Evolutionary conservation across 1,140 invertebrate genomes (phyloP), one percentile per base, ranked within the genome.

Genomic region (Leguminivora glycinivorella): DNA sequence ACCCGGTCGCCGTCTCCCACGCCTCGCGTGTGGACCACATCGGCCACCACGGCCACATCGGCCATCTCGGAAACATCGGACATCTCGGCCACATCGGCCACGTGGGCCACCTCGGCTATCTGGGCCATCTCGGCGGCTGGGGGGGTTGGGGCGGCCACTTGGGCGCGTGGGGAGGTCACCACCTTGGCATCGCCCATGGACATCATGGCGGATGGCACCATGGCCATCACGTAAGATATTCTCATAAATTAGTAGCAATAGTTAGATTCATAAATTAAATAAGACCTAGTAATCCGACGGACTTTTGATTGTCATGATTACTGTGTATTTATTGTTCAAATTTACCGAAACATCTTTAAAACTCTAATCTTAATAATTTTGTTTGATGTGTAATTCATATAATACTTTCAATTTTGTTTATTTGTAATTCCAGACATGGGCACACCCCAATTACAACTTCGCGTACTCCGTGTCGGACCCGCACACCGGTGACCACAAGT

Each of bases 381-480:
- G n/a, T n/a, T n/a, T n/a, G n/a, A n/a, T n/a, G n/a, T n/a, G n/a
- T n/a, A n/a, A n/a, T n/a, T n/a, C n/a, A n/a, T n/a, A n/a, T n/a
- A n/a, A n/a, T 43, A 2, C 17, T 22, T 52, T 22, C 10, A 52
- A 19, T 52, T 6, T 10, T 10, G 4, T n/a, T 7, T 17, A 47
- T 69, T 47, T 19, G 24, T 72, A 47, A 4, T 25, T 47, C 31
- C 40, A 73, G 72, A 69, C 69, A n/a, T 69, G 56, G 69, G 56
- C 70, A 7, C 56, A 80, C 38, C 81, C 81, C 1, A 66, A 71
- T 5, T 93, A 93, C 76, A 85, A 90, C 71, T 93, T 92, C 80
- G 82, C 90, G 24, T 93, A 93, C 83, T 74, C 82, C 5, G 93
- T 93, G 4, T 81, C 86, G 14, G 92, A 91, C 78, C 80, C 88